These are phyloP conservation scores for Cydia strobilella DNA, from an alignment of 1,140 invertebrate genomes.

Conservation along the genomic window DNA sequence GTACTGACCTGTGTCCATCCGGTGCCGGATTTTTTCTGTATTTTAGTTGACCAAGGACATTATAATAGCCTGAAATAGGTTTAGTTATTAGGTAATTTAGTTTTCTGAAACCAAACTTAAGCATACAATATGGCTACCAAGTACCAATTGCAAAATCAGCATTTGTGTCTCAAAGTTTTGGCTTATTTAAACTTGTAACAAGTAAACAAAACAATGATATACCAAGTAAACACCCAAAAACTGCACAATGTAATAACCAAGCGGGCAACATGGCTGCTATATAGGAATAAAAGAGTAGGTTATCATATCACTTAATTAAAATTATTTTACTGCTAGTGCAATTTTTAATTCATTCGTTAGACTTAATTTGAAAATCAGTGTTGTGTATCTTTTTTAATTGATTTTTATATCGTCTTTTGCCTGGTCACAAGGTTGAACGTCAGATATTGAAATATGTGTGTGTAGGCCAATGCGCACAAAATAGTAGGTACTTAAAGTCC, in stretches of 20 bases:
- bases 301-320: constrained; percentile 54
- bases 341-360: not conserved
- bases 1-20: constrained; percentile 59
- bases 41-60: not conserved
- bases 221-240: not conserved
- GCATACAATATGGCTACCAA: no score
- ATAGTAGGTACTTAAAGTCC: no score
- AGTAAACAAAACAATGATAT: not conserved
- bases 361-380: constrained; percentile 25
- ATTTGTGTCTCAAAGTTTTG: not conserved
- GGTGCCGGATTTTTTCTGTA: constrained; percentile 53
- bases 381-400: not conserved
- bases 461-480: no score
- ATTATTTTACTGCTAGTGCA: constrained; percentile 34
- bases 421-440: no score
- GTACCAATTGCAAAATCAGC: not conserved
- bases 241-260: not conserved
- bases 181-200: not conserved
- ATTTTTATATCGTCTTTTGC: not conserved
- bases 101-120: no score
- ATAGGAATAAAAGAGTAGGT: constrained; percentile 33
- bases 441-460: no score
- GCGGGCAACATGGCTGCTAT: not conserved
- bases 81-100: not conserved
- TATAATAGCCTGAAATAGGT: constrained; percentile 13